Evolutionary conservation across 2,113 vertebrate genomes (phyloP).

Genomic region (Lethenteron reissneri): DNA sequence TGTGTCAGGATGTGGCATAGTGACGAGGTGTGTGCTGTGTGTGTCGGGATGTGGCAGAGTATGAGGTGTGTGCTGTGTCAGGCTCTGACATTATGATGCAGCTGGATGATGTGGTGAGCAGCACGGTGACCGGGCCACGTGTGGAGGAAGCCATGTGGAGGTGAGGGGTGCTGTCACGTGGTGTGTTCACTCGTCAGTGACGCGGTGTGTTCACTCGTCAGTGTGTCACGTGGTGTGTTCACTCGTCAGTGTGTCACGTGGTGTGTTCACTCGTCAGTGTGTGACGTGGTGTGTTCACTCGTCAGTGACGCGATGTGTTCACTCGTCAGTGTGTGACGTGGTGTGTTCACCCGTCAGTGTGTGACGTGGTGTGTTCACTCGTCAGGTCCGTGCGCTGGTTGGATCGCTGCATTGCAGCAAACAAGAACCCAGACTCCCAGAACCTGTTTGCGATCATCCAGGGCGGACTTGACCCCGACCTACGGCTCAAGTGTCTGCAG

Average conservation of each 20-base stretch:
- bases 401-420: constrained; percentile 57
- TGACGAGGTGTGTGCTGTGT: no score
- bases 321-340: neutral
- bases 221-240: neutral
- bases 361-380: neutral
- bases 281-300: neutral
- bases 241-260: no score
- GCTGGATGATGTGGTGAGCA: constrained; percentile 80
- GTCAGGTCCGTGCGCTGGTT: constrained; percentile 60
- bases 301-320: neutral
- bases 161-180: constrained; percentile 12
- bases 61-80: constrained; percentile 14
- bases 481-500: constrained; percentile 41
- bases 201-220: neutral
- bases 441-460: constrained; percentile 77
- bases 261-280: neutral
- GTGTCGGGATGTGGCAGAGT: neutral
- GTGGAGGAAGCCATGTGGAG: constrained; percentile 67
- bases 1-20: neutral
- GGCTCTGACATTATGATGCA: constrained; percentile 92
- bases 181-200: no score
- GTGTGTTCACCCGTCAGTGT: neutral
- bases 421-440: constrained; percentile 35
- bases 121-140: constrained; percentile 47
- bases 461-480: constrained; percentile 41